Evolutionary conservation across 1,140 invertebrate genomes (phyloP).

Genomic region (Agraylea sexmaculata): DNA sequence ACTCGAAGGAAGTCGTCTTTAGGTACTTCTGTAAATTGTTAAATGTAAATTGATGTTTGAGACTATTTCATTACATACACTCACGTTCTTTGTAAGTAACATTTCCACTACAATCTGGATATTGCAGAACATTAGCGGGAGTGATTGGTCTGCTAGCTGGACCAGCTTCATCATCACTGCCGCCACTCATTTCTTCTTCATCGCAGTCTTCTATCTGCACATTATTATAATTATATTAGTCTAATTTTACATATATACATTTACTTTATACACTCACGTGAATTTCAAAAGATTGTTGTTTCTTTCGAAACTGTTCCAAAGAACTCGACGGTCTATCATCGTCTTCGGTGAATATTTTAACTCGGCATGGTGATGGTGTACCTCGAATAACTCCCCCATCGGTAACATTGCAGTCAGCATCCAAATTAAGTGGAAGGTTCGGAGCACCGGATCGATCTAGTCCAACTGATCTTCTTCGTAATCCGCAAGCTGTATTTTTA

Average conservation of each 20-base stretch:
- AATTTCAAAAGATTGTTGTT: conserved; percentile 39
- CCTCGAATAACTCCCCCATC: conserved; percentile 28
- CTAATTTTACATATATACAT: conserved; percentile 3
- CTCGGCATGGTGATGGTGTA: conserved; percentile 28
- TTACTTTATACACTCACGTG: conserved; percentile 24
- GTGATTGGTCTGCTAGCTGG: conserved; percentile 28
- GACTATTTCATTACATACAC: conserved; percentile 1
- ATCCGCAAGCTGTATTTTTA: conserved; percentile 11
- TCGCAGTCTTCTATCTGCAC: conserved; percentile 38
- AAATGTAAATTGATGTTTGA: background rate
- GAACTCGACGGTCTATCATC: conserved; percentile 20
- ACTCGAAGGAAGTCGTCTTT: conserved; percentile 31
- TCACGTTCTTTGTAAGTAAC: conserved; percentile 35
- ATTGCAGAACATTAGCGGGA: conserved; percentile 25
- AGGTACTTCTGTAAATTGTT: conserved; percentile 9
- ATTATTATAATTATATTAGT: background rate
- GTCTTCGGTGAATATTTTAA: conserved; percentile 21
- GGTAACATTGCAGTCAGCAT: conserved; percentile 29
- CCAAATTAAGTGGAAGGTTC: conserved; percentile 29
- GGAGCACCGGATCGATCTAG: conserved; percentile 24
- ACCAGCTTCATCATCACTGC: conserved; percentile 30
- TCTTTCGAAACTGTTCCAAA: conserved; percentile 36
- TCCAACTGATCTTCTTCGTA: conserved; percentile 24
- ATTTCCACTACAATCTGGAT: conserved; percentile 36
- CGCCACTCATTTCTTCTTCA: conserved; percentile 36